Evolutionary conservation across 2,797 vertebrate species (phyloP).

Genomic region (Esox lucius): DNA sequence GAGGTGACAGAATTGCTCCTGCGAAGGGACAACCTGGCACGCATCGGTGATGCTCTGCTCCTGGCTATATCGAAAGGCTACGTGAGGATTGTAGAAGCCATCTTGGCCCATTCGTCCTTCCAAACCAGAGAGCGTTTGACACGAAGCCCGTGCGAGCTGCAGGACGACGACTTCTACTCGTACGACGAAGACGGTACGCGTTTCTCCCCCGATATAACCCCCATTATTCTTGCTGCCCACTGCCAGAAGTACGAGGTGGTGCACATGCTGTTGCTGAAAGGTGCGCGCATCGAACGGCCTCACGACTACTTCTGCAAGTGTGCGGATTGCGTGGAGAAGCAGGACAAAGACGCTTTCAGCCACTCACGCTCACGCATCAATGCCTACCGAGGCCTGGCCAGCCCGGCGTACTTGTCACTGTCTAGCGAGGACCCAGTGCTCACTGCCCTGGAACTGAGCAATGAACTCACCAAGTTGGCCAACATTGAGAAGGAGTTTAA

Average conservation of each 20-base stretch:
- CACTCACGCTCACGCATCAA: conserved; percentile 88
- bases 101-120: conserved; percentile 85
- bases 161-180: conserved; percentile 87
- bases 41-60: conserved; percentile 86
- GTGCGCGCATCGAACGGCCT: conserved; percentile 84
- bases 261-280: conserved; percentile 84
- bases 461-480: conserved; percentile 85
- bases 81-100: conserved; percentile 86
- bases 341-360: conserved; percentile 84
- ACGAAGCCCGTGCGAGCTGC: conserved; percentile 83
- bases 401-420: conserved; percentile 85
- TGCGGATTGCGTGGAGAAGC: conserved; percentile 81
- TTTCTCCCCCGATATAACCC: conserved; percentile 88
- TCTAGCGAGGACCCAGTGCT: conserved; percentile 88
- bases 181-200: conserved; percentile 89
- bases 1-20: conserved; percentile 94
- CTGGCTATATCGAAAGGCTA: conserved; percentile 90
- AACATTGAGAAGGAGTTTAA: conserved; percentile 93
- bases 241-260: conserved; percentile 90
- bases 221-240: conserved; percentile 86
- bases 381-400: conserved; percentile 85
- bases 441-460: conserved; percentile 86
- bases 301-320: conserved; percentile 91
- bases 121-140: conserved; percentile 78
- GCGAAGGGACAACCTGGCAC: conserved; percentile 84